These are phyloP conservation scores for Panthera leo DNA, from an alignment of 2,113 vertebrate genomes.

Conservation along the genomic window DNA sequence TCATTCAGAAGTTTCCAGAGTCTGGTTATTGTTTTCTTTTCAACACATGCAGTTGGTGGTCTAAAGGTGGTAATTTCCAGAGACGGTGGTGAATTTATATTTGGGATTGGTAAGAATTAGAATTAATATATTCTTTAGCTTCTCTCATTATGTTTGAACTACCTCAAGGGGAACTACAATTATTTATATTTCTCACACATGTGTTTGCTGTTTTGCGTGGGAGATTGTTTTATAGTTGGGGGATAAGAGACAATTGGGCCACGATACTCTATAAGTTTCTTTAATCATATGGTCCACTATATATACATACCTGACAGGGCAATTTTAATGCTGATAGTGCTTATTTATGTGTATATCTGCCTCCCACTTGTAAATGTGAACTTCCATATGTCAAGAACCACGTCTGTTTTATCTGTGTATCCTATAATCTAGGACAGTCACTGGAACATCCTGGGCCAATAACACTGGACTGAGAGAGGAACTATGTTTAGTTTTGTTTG, in stretches of 20 bases:
- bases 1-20: background rate
- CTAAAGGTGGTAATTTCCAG: background rate
- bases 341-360: background rate
- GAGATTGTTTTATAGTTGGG: background rate
- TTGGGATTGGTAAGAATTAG: background rate
- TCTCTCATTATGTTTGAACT: constrained; percentile 11
- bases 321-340: background rate
- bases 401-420: background rate
- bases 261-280: background rate
- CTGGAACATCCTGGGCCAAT: background rate
- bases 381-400: background rate
- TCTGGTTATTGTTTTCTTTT: background rate
- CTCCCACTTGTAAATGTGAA: background rate
- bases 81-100: background rate
- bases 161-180: background rate
- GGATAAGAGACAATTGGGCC: background rate
- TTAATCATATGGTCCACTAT: background rate
- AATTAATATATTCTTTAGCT: background rate
- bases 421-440: background rate
- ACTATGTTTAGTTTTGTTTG: background rate
- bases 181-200: constrained; percentile 21
- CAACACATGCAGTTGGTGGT: background rate
- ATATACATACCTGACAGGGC: background rate
- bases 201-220: background rate
- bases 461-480: background rate